These are phyloP conservation scores for Ciconia nigra DNA, from an alignment of 2,797 vertebrate species.

Conservation along the genomic window DNA sequence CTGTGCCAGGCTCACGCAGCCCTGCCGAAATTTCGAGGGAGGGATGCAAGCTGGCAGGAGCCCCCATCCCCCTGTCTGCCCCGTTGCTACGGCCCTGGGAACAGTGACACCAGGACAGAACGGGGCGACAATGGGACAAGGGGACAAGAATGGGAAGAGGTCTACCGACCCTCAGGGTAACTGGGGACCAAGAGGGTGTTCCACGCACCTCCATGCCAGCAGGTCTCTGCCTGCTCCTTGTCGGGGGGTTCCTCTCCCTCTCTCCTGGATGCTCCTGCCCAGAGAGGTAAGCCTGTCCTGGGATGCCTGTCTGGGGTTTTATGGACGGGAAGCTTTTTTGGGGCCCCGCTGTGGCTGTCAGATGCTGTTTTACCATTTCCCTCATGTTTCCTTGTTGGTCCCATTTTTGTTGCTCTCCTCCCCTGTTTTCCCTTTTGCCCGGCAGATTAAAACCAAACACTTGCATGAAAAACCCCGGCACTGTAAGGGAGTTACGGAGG, in stretches of 20 bases:
- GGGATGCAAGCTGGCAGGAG: neutral
- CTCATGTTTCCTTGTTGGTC: neutral
- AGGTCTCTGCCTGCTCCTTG: neutral
- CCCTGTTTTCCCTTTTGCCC: accelerated
- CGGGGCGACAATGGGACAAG: neutral
- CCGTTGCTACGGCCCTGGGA: neutral
- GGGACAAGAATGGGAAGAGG: neutral
- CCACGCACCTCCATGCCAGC: neutral
- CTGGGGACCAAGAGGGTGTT: neutral
- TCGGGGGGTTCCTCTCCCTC: accelerated
- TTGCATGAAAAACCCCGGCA: neutral
- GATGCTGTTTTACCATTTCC: neutral
- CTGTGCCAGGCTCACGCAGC: accelerated
- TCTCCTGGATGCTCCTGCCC: neutral
- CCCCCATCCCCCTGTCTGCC: neutral
- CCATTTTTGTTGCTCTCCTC: neutral
- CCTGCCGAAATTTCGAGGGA: neutral
- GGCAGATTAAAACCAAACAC: neutral
- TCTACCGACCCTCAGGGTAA: neutral
- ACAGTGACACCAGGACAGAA: neutral
- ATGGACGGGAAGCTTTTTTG: accelerated
- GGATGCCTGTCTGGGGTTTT: neutral
- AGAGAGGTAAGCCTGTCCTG: neutral
- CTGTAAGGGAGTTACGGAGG: accelerated
- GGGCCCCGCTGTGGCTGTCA: accelerated